Base-by-base conservation (phyloP, 2,113 vertebrate species). In the Salvelinus fontinalis region DNA sequence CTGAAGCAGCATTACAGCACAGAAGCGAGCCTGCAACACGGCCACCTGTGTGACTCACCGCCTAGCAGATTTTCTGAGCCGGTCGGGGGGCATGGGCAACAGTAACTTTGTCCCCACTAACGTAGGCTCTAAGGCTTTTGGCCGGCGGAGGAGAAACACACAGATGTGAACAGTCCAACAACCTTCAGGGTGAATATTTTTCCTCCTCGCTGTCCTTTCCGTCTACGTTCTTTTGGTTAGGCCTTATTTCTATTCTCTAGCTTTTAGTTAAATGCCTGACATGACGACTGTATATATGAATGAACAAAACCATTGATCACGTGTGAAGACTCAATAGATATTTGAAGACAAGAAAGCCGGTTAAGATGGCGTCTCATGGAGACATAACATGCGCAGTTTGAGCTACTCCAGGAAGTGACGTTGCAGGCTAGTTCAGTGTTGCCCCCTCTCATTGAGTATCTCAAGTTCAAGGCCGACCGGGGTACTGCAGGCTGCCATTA, bases 31-130 rank as follows among this genome's bases (percentile, higher is more conserved):
- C 27, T 98, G 97, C 88, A 98, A 97, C 88, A 98, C 96, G n/a
- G 95, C 97, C 1, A 99, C 97, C 67, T 99, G 97, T 0, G 96
- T 95, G 75, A 99, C 96, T 77, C 96, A 99, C 54, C 96, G 97
- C 67, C 91, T 99, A 91, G 96, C 96, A 0, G 96, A 96, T 90
- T 94, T 97, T 86, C 95, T 99, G 70, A 98, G 95, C 92, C 93
- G 96, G 79, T 96, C 96, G 13, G 96, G 96, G 44, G 97, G 95
- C 2, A 93, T 98, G 85, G 92, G 93, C 84, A 96, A 94, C 92
- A 94, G 88, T 86, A 94, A 93, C 90, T 99, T 97, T 0, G 92
- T 97, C 75, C 95, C 96, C 54, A 99, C 97, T 81, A 90, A 98
- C 0, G 97, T 98, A 3, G 97, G 97, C 2, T 92, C 97, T 22